A percentile compares a stretch with the other conserved stretches of the same genome.
These are phyloP conservation scores for Varanus komodoensis DNA, from an alignment of 2,113 vertebrate genomes.

Conservation along the genomic window DNA sequence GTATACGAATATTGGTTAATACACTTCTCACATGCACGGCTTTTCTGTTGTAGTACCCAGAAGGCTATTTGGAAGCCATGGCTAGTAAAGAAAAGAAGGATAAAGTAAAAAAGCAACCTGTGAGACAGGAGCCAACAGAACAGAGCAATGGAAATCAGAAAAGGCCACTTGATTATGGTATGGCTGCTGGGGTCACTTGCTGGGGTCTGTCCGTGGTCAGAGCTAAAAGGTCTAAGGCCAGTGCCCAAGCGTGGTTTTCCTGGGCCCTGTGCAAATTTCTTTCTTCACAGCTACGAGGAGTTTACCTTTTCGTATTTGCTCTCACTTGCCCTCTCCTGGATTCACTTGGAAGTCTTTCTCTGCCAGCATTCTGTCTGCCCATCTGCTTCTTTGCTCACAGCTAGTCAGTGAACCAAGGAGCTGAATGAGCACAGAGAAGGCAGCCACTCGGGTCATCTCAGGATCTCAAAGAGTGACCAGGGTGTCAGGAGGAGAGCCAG, in stretches of 20 bases:
- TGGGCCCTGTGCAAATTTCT: not conserved
- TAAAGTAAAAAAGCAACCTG: conserved; percentile 82
- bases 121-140: conserved; percentile 77
- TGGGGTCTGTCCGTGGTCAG: fast-evolving
- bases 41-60: conserved; percentile 87
- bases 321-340: not conserved
- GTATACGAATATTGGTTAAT: conserved; percentile 8
- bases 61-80: conserved; percentile 94
- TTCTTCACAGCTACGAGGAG: not conserved
- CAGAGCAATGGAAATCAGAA: conserved; percentile 88
- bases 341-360: not conserved
- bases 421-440: not conserved
- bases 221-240: not conserved
- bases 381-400: not conserved
- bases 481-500: not conserved
- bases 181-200: conserved; percentile 34
- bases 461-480: not conserved
- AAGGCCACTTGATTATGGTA: conserved; percentile 82
- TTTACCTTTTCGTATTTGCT: not conserved
- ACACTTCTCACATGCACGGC: conserved; percentile 16
- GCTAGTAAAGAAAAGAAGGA: conserved; percentile 95
- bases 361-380: not conserved
- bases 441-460: too few relatives aligned
- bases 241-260: not conserved
- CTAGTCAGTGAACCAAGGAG: not conserved